These are phyloP conservation scores for Serripes groenlandicus DNA, from an alignment of 2,888 invertebrate species.

Conservation along the genomic window DNA sequence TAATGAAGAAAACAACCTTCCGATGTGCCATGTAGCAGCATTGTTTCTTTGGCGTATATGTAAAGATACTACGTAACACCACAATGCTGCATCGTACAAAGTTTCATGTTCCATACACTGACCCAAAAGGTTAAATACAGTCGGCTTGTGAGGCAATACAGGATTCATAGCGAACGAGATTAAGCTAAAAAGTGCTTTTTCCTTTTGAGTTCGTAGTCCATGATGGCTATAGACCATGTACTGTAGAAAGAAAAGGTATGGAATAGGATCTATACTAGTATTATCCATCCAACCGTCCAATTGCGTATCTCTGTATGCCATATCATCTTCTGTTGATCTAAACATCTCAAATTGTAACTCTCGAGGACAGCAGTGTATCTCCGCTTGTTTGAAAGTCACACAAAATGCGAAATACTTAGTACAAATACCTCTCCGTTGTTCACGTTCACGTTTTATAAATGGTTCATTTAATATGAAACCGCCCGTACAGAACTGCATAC, in stretches of 20 bases:
- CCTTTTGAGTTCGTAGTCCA: background rate
- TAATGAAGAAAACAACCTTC: background rate
- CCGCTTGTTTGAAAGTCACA: too few species aligned
- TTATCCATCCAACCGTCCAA: slow-evolving; percentile 29
- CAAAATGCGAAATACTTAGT: too few species aligned
- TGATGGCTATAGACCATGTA: slow-evolving; percentile 23
- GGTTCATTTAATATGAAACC: too few species aligned
- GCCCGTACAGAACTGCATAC: too few species aligned
- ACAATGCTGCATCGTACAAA: background rate
- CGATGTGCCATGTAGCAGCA: slow-evolving; percentile 22
- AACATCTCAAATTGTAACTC: too few species aligned
- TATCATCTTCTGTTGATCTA: background rate
- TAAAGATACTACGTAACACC: slow-evolving; percentile 18
- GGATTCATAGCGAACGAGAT: background rate
- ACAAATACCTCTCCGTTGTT: too few species aligned
- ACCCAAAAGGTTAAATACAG: slow-evolving; percentile 23
- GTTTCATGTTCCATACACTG: slow-evolving; percentile 21
- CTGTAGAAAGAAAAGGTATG: slow-evolving; percentile 32
- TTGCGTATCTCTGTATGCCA: background rate
- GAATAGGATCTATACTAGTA: slow-evolving; percentile 22
- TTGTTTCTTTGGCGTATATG: slow-evolving; percentile 5
- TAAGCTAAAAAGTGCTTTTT: background rate
- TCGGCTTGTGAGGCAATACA: slow-evolving; percentile 12
- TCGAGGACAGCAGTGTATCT: too few species aligned
- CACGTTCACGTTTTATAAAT: too few species aligned